Conservation (phyloP, 2,888 invertebrate species). For the Dinocampus coccinellae region DNA sequence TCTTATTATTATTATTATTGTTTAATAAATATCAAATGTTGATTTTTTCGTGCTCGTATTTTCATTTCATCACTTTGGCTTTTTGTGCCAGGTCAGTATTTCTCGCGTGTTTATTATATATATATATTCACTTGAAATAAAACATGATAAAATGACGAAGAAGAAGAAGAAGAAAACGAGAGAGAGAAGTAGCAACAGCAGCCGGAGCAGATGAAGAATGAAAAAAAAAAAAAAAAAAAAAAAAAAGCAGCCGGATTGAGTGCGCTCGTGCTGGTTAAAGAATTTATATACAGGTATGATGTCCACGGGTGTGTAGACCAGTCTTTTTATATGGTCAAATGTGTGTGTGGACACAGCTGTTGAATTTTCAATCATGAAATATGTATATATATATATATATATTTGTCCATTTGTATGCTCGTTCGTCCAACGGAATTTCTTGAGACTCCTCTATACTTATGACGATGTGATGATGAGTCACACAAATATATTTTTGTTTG, state of each 20-base stretch:
- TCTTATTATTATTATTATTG: too few relatives aligned
- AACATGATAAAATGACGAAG: neutral
- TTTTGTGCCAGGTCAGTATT: slow-evolving; percentile 24
- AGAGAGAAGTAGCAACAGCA: too few relatives aligned
- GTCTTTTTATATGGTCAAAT: neutral
- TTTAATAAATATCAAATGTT: too few relatives aligned
- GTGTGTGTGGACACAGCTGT: neutral
- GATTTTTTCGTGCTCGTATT: neutral
- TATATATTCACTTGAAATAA: slow-evolving; percentile 1
- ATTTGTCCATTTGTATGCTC: too few relatives aligned
- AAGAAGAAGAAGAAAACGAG: neutral
- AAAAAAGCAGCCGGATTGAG: neutral
- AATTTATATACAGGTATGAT: neutral
- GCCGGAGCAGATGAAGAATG: neutral
- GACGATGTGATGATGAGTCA: neutral
- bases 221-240: neutral
- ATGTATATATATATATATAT: neutral
- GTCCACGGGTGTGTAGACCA: neutral
- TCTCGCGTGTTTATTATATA: slow-evolving; percentile 9
- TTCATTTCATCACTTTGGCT: neutral
- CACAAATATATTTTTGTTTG: neutral
- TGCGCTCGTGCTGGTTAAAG: neutral
- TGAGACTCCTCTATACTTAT: neutral
- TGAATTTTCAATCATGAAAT: neutral
- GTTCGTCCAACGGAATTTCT: neutral